phyloP scores from a whole-genome alignment of 2,113 vertebrate genomes.

The Lynx canadensis region DNA sequence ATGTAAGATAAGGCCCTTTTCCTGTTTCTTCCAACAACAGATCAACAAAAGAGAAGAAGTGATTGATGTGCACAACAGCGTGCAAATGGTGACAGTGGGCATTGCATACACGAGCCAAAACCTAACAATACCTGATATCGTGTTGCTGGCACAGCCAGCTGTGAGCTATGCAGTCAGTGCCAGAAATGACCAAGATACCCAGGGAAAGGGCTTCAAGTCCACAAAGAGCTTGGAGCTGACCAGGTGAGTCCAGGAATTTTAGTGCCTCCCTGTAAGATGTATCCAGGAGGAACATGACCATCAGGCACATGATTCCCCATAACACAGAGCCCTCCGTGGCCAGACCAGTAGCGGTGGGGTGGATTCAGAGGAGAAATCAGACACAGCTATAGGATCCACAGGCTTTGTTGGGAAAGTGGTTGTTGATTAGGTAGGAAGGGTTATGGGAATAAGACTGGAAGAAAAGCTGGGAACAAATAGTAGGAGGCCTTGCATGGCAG shows the following conservation, averaged over 20 bases:
- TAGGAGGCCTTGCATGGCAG: not conserved
- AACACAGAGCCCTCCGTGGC: too few species aligned
- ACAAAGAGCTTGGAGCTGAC: constrained; percentile 36
- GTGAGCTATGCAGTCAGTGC: not conserved
- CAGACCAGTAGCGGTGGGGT: too few species aligned
- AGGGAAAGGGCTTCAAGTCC: not conserved
- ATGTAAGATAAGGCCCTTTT: too few species aligned
- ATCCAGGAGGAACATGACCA: not conserved
- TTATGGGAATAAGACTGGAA: not conserved
- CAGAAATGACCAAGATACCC: not conserved
- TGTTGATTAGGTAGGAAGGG: too few species aligned
- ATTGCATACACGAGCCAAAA: not conserved
- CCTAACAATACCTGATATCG: not conserved
- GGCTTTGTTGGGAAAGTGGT: too few species aligned
- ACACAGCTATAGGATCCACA: not conserved
- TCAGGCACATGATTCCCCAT: not conserved
- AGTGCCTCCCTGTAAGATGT: not conserved
- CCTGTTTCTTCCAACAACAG: not conserved
- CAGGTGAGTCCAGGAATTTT: not conserved
- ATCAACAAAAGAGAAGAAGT: not conserved
- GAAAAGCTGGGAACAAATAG: not conserved
- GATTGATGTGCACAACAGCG: not conserved
- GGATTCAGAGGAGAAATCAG: not conserved
- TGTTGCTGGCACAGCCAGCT: constrained; percentile 39
- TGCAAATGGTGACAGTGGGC: not conserved